A percentile compares a stretch with the other conserved stretches of the same genome.
phyloP scores from a whole-genome alignment of 2,113 vertebrate genomes.

The Rhinichthys klamathensis region DNA sequence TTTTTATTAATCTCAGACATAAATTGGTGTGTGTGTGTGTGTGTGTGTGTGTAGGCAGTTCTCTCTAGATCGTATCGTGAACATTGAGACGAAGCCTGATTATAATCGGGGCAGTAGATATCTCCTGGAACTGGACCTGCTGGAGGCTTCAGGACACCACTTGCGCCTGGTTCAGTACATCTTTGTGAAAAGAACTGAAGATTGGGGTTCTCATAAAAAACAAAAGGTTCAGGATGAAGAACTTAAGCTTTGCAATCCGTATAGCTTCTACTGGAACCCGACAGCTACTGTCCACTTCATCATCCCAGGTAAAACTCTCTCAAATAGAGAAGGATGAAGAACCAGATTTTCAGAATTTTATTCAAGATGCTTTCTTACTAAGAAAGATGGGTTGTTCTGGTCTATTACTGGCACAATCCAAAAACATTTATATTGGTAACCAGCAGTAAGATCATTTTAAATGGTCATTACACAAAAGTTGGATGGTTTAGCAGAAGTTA shows the following conservation, averaged over 20 bases:
- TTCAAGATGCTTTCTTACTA: background rate
- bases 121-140: slow-evolving; percentile 88
- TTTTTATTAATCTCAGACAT: background rate
- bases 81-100: slow-evolving; percentile 87
- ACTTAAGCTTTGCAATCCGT: slow-evolving; percentile 84
- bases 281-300: slow-evolving; percentile 84
- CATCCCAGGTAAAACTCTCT: slow-evolving; percentile 82
- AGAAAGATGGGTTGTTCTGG: no score
- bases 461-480: no score
- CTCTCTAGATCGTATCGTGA: slow-evolving; percentile 81
- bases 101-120: slow-evolving; percentile 82
- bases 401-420: no score
- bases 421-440: no score
- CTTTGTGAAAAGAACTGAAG: slow-evolving; percentile 63
- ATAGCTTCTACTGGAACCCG: slow-evolving; percentile 87
- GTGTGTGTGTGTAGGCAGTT: slow-evolving; percentile 73
- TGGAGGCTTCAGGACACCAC: slow-evolving; percentile 67
- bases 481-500: no score
- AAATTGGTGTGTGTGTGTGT: background rate
- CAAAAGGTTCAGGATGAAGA: slow-evolving; percentile 30
- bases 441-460: no score
- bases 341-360: background rate
- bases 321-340: background rate
- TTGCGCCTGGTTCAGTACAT: slow-evolving; percentile 86
- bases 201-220: background rate